Percentiles rank a stretch among this genome's conserved stretches.
These are phyloP conservation scores for Hartigia nigra DNA, from an alignment of 2,888 invertebrate genomes.

Conservation along the genomic window DNA sequence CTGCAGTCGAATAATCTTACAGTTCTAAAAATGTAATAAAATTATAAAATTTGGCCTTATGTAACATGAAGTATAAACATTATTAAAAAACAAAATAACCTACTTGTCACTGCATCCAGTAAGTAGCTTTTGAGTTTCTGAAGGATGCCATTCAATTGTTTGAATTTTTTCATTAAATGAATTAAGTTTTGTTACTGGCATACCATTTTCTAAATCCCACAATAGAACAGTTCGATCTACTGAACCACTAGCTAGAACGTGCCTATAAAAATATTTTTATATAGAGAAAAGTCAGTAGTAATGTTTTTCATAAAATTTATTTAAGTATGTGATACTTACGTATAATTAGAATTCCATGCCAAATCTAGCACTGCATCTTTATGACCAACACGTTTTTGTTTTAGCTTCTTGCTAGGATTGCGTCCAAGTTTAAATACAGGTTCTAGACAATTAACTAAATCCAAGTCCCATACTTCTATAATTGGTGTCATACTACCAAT, in stretches of 20 bases:
- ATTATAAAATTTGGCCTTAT: constrained; percentile 14
- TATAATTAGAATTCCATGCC: constrained; percentile 87
- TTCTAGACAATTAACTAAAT: constrained; percentile 90
- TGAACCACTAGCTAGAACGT: constrained; percentile 92
- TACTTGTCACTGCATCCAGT: constrained; percentile 85
- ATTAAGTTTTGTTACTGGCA: constrained; percentile 79
- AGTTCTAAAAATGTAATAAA: constrained; percentile 64
- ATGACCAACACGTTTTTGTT: constrained; percentile 79
- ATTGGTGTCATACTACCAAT: constrained; percentile 92
- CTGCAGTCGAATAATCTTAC: constrained; percentile 88
- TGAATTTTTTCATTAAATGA: constrained; percentile 88
- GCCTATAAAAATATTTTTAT: constrained; percentile 67
- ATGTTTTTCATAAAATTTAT: neutral
- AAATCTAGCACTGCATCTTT: constrained; percentile 91
- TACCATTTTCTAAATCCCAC: constrained; percentile 91
- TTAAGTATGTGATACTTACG: constrained; percentile 65
- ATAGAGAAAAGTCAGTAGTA: constrained; percentile 22
- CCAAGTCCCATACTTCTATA: constrained; percentile 97
- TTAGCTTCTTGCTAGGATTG: constrained; percentile 79
- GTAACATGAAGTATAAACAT: neutral
- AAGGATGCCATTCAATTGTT: constrained; percentile 84
- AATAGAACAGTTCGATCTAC: constrained; percentile 88
- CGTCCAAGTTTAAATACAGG: constrained; percentile 86
- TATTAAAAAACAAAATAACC: constrained; percentile 28
- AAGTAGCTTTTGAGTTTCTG: constrained; percentile 83